Conservation (phyloP, 2,888 invertebrate genomes). For the Caenorhabditis sinica region DNA sequence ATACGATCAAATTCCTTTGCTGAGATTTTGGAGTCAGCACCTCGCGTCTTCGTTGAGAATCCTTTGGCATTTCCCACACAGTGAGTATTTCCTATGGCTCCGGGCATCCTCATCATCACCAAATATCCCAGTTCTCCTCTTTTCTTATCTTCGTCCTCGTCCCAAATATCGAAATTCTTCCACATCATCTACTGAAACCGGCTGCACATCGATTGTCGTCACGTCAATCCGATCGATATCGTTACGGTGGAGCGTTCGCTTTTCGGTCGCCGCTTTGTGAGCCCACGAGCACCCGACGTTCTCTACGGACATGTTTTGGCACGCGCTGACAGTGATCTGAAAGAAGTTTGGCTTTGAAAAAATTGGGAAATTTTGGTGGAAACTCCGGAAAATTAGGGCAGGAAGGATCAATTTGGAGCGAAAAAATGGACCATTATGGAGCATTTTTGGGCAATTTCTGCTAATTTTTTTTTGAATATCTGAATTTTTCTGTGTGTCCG, state of each 20-base stretch:
- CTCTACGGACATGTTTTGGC: slow-evolving; percentile 74
- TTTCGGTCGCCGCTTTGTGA: slow-evolving; percentile 35
- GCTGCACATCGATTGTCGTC: neutral
- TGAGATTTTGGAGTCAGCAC: neutral
- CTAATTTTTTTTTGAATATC: no score
- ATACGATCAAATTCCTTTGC: neutral
- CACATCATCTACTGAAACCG: slow-evolving; percentile 39
- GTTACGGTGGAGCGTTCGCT: slow-evolving; percentile 32
- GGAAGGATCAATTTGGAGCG: no score
- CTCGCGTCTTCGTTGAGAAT: neutral
- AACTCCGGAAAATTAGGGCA: no score
- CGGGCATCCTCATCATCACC: slow-evolving; percentile 57
- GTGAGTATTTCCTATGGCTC: neutral
- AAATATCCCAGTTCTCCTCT: slow-evolving; percentile 91
- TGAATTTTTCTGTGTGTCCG: no score
- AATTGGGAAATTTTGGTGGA: no score
- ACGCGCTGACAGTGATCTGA: slow-evolving; percentile 76
- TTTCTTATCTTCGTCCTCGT: slow-evolving; percentile 91
- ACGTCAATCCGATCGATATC: slow-evolving; percentile 51
- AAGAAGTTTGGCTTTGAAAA: no score
- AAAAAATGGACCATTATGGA: no score
- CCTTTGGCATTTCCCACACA: neutral
- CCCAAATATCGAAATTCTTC: slow-evolving; percentile 85
- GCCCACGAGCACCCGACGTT: slow-evolving; percentile 67
- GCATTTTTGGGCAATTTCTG: no score